Evolutionary conservation across 2,113 vertebrate species (phyloP).

Genomic region (Scolopax mira): DNA sequence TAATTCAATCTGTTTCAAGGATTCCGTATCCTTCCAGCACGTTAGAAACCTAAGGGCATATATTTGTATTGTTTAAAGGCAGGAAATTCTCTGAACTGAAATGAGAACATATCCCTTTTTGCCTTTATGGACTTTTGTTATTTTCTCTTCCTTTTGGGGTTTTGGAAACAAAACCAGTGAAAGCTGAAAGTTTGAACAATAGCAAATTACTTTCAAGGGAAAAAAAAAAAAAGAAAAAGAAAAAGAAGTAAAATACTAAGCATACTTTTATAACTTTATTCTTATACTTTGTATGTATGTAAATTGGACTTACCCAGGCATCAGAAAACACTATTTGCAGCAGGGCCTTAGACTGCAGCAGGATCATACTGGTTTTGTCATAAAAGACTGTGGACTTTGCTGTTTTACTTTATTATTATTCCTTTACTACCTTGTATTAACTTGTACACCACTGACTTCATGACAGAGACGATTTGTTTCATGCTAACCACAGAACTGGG

Average conservation of each 20-base stretch:
- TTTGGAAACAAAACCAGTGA: conserved; percentile 53
- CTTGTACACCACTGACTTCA: conserved; percentile 26
- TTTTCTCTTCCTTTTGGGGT: conserved; percentile 65
- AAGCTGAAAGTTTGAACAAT: conserved; percentile 54
- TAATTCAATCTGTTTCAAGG: conserved; percentile 48
- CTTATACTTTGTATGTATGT: conserved; percentile 25
- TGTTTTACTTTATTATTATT: conserved; percentile 43
- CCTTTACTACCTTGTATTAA: conserved; percentile 42
- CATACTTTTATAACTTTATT: conserved; percentile 22
- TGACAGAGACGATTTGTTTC: conserved; percentile 41
- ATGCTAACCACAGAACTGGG: conserved; percentile 22
- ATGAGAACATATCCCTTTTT: conserved; percentile 58
- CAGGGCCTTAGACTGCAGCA: background rate
- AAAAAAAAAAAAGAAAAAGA: conserved; percentile 7
- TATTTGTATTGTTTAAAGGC: conserved; percentile 56
- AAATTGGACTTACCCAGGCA: background rate
- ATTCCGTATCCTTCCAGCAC: background rate
- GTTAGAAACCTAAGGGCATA: conserved; percentile 42
- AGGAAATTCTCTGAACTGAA: conserved; percentile 59
- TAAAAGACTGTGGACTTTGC: conserved; percentile 17
- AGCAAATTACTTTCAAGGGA: conserved; percentile 56
- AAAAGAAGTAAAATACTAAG: background rate
- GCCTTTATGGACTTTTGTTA: conserved; percentile 42
- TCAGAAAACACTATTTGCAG: conserved; percentile 16
- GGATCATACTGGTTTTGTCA: background rate